These are phyloP conservation scores for Tiaroga cobitis DNA, from an alignment of 2,797 vertebrate genomes.

Conservation along the genomic window DNA sequence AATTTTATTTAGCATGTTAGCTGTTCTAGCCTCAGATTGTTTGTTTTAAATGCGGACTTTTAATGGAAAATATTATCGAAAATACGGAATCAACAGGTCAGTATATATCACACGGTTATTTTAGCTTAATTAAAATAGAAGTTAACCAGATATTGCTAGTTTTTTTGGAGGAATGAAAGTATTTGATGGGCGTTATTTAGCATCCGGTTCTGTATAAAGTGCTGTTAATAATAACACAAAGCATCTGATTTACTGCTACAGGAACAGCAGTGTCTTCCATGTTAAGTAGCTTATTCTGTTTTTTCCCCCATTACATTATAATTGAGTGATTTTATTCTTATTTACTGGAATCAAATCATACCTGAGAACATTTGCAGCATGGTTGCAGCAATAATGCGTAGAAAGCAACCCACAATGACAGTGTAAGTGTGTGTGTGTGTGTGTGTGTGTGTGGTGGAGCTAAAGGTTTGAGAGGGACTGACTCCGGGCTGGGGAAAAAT, in stretches of 20 bases:
- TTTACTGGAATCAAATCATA: background rate
- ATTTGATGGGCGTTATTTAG: constrained; percentile 34
- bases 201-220: constrained; percentile 41
- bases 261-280: background rate
- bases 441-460: background rate
- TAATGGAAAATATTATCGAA: background rate
- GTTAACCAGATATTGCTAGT: background rate
- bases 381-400: background rate
- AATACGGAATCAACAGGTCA: background rate
- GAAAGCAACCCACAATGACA: background rate
- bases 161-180: background rate
- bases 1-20: constrained; percentile 37
- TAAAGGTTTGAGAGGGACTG: background rate
- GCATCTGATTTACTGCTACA: constrained; percentile 10
- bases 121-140: background rate
- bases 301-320: background rate
- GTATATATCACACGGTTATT: background rate
- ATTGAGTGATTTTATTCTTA: background rate
- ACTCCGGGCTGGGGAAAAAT: constrained; percentile 7
- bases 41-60: background rate
- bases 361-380: background rate
- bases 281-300: background rate
- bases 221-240: constrained; percentile 22
- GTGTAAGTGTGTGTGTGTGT: background rate
- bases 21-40: constrained; percentile 2